Percentiles rank a stretch among this genome's conserved stretches.
These are phyloP conservation scores for Tamias sibiricus DNA, from an alignment of 2,113 vertebrate genomes.

Conservation along the genomic window DNA sequence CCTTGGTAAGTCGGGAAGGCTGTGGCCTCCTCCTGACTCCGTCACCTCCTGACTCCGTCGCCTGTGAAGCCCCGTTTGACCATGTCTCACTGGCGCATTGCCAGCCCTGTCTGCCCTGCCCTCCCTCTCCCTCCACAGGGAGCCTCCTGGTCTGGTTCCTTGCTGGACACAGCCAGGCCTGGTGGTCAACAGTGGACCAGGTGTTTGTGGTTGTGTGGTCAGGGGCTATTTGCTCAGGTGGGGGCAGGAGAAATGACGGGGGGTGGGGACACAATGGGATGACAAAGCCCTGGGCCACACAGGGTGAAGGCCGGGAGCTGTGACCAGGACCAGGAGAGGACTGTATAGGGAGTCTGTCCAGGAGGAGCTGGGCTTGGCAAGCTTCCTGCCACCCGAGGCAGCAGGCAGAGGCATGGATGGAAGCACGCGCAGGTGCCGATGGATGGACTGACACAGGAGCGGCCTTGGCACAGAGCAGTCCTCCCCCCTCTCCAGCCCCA, in stretches of 20 bases:
- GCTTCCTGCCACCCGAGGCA: neutral
- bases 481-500: neutral
- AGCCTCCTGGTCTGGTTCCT: neutral
- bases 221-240: neutral
- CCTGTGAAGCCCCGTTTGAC: too few species aligned
- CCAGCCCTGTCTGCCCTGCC: neutral
- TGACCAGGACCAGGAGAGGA: neutral
- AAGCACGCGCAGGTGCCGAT: neutral
- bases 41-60: too few species aligned
- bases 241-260: neutral
- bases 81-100: too few species aligned
- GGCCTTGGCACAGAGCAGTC: neutral
- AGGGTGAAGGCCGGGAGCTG: neutral
- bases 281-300: neutral
- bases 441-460: too few species aligned
- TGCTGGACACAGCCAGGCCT: neutral
- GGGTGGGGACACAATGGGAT: rapidly evolving
- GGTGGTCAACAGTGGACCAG: neutral
- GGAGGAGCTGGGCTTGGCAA: neutral
- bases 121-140: neutral
- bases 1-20: too few species aligned
- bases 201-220: neutral
- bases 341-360: too few species aligned
- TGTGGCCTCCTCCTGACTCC: too few species aligned
- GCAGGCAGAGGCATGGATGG: too few species aligned